Evolutionary conservation across 2,113 vertebrate species (phyloP), one percentile per base, ranked within the genome.

Genomic region (Anhinga anhinga): DNA sequence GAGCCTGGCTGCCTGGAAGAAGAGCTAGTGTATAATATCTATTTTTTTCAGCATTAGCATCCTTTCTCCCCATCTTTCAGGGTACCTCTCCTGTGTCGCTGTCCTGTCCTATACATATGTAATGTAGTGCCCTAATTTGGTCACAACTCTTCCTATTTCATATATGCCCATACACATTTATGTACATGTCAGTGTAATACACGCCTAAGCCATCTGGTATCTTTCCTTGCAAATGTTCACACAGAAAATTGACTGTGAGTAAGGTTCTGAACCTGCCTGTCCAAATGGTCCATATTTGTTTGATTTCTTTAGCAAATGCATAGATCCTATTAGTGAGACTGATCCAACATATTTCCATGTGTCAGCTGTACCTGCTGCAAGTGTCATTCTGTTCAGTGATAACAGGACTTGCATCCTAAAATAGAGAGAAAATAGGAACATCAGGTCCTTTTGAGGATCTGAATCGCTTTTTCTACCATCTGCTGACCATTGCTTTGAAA

Each of bases 281-380:
- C 88, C 90, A 94, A 95, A 93, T 93, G 83, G 94, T 97, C 92
- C 95, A 81, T 85, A 65, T 96, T 93, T 95, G 96, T 69, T 96
- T 97, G 91, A 81, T 93, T 95, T 89, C 52, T 96, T 94, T 92
- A 94, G 86, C 95, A 92, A 97, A 96, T 95, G 77, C 95, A 96
- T 95, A 87, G 78, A 88, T 73, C 95, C 91, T 95, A 90, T 97
- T 97, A 98, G 94, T 78, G 92, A 95, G 80, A 80, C 91, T 79
- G 88, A 97, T 92, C 97, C 95, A 95, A 87, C 95, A 91, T 56
- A 96, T 96, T 89, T 97, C 97, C 97, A 85, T 80, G 97, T 98
- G 97, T 97, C 96, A 94, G 71, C 88, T 96, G 94, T 95, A 96
- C 97, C 97, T 98, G 97, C 97, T 97, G 97, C 88, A 98, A 97